Evolutionary conservation across 2,113 vertebrate genomes (phyloP).

Genomic region (Tetrao urogallus): DNA sequence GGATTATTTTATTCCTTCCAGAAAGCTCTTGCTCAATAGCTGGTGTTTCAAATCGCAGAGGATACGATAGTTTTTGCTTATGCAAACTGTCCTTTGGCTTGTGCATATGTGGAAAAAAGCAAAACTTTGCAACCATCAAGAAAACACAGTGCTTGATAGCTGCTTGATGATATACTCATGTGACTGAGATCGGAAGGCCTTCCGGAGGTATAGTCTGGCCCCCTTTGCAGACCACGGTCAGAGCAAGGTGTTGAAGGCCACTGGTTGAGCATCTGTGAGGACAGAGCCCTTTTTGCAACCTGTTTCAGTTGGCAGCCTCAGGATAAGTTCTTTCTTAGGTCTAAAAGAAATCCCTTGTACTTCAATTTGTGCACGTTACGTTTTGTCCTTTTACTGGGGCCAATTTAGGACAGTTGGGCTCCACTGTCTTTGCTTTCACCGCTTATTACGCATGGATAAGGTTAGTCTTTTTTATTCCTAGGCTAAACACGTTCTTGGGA

Average conservation of each 20-base stretch:
- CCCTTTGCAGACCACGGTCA: neutral
- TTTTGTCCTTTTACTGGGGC: neutral
- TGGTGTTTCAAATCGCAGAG: neutral
- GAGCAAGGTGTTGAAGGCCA: neutral
- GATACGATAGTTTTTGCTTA: neutral
- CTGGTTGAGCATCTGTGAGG: neutral
- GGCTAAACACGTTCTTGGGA: too few relatives aligned
- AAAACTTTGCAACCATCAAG: neutral
- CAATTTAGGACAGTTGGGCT: neutral
- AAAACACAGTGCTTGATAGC: neutral
- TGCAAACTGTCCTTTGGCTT: neutral
- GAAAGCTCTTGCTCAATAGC: neutral
- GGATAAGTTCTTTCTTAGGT: neutral
- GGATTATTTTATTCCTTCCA: neutral
- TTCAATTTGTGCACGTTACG: neutral
- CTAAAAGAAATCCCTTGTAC: neutral
- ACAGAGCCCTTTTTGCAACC: neutral
- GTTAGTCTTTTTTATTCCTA: neutral
- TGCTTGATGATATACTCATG: neutral
- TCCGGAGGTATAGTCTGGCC: neutral
- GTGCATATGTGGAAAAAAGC: neutral
- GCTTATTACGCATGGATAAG: neutral
- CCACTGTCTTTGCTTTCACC: neutral
- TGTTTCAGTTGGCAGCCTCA: neutral
- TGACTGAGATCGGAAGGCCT: neutral